Evolutionary conservation across 2,797 vertebrate species (phyloP).

Genomic region (Hemibagrus guttatus): DNA sequence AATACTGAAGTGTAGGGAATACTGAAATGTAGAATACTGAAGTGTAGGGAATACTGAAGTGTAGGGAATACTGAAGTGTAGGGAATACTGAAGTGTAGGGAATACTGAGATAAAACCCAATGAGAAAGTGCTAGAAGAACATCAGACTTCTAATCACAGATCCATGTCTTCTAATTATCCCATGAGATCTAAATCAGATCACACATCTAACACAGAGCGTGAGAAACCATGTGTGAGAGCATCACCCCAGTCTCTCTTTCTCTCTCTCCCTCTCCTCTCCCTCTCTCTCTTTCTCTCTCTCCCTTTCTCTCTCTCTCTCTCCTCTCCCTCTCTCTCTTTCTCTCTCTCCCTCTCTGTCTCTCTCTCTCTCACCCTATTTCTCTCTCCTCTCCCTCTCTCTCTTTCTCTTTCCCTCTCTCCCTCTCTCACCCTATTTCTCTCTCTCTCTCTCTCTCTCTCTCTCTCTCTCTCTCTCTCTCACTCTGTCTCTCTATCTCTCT

Average conservation of each 20-base stretch:
- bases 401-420: neutral
- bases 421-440: neutral
- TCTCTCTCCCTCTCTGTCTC: neutral
- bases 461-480: neutral
- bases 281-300: neutral
- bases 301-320: no score
- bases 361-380: neutral
- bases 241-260: neutral
- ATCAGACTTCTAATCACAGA: neutral
- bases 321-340: neutral
- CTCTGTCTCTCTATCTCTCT: neutral
- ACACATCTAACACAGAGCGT: neutral
- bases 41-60: neutral
- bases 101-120: neutral
- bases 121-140: neutral
- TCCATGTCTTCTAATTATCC: neutral
- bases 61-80: neutral
- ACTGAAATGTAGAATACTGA: no score
- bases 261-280: neutral
- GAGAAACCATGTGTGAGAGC: neutral
- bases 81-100: neutral
- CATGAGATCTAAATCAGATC: neutral
- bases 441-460: neutral
- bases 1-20: no score
- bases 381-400: neutral